Evolutionary conservation across 1,140 invertebrate species (phyloP).

Genomic region (Euura lappo): DNA sequence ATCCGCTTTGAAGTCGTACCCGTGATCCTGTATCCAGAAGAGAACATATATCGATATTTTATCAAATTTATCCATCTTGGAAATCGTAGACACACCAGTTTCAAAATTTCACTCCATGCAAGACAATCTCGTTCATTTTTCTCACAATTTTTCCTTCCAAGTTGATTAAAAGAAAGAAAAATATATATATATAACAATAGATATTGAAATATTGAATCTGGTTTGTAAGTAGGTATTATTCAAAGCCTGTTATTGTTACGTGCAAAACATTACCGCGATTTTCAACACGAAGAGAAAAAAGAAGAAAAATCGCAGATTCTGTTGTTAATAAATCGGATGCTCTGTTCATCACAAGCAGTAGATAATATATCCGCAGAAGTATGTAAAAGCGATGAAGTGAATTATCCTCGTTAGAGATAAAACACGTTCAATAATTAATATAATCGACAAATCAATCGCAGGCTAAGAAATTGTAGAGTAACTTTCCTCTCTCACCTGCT

Average conservation of each 20-base stretch:
- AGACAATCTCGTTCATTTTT: too few species aligned
- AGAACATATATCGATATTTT: constrained; percentile 22
- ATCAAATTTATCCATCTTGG: too few species aligned
- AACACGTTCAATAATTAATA: constrained; percentile 14
- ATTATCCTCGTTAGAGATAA: background rate
- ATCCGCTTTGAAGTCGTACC: constrained; percentile 99
- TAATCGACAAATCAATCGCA: constrained; percentile 50
- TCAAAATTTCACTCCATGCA: too few species aligned
- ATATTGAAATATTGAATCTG: background rate
- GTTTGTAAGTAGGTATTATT: background rate
- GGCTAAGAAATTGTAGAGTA: constrained; percentile 61
- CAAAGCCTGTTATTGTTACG: constrained; percentile 7
- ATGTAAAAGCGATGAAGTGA: background rate
- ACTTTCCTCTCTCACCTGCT: constrained; percentile 78
- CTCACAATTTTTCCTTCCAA: too few species aligned
- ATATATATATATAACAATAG: too few species aligned
- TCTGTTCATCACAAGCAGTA: background rate
- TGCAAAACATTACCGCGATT: background rate
- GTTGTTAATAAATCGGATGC: background rate
- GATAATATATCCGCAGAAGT: background rate
- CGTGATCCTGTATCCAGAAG: constrained; percentile 78
- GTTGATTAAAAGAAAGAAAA: too few species aligned
- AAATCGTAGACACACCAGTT: too few species aligned
- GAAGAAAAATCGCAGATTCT: background rate
- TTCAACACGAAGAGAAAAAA: too few species aligned